A percentile compares a stretch with the other conserved stretches of the same genome.
phyloP scores from a whole-genome alignment of 1,140 invertebrate species.

The Polypedilum vanderplanki region DNA sequence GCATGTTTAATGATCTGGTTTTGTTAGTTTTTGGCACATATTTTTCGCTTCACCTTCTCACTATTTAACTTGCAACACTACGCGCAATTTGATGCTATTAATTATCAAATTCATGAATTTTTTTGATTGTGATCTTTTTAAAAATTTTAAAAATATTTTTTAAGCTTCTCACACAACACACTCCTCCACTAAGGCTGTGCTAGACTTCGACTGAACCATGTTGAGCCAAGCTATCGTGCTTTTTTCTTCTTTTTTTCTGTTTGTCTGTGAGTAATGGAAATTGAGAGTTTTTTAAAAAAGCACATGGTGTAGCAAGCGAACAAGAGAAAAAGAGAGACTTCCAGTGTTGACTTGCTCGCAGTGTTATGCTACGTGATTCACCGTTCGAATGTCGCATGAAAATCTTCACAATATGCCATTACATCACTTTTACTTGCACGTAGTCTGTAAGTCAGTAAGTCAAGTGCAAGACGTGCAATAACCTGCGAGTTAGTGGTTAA shows the following conservation, averaged over 20 bases:
- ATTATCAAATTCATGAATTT: neutral
- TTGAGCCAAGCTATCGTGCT: neutral
- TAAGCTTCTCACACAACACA: neutral
- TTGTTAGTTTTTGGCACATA: neutral
- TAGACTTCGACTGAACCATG: neutral
- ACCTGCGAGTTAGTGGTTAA: neutral
- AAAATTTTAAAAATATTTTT: neutral
- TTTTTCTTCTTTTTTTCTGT: neutral
- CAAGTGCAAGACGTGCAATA: constrained; percentile 2
- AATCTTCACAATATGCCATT: neutral
- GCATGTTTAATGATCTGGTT: neutral
- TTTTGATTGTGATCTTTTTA: neutral
- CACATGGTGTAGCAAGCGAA: neutral
- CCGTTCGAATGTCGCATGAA: neutral
- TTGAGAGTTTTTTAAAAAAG: neutral
- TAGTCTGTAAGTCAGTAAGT: neutral
- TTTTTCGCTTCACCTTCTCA: neutral
- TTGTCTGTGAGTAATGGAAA: neutral
- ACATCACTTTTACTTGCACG: constrained; percentile 1
- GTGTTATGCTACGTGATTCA: neutral
- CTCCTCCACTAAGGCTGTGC: constrained; percentile 15
- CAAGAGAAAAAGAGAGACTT: neutral
- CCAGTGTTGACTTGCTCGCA: neutral
- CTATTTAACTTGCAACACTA: neutral
- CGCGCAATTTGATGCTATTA: neutral